phyloP scores from a whole-genome alignment of 2,113 vertebrate genomes.

The Lepus europaeus region DNA sequence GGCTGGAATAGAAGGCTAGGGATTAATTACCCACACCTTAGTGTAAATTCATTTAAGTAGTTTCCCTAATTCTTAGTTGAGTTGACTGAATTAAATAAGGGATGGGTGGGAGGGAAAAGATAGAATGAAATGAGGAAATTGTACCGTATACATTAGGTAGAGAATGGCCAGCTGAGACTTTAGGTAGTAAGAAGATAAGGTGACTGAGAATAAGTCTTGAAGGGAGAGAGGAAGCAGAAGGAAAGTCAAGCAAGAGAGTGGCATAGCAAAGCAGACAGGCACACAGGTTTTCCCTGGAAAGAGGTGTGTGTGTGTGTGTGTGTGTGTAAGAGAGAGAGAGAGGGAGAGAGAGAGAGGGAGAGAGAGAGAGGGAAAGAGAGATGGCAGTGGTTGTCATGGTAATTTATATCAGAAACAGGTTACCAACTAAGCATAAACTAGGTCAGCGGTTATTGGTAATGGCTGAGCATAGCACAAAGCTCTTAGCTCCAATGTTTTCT shows the following conservation, averaged over 20 bases:
- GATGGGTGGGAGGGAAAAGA: neutral
- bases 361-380: no score
- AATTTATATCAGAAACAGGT: neutral
- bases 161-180: neutral
- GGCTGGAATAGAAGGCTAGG: neutral
- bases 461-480: neutral
- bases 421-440: neutral
- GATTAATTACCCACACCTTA: neutral
- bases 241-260: neutral
- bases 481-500: neutral
- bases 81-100: neutral
- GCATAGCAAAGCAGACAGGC: neutral
- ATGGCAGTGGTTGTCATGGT: neutral
- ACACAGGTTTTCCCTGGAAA: neutral
- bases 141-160: neutral
- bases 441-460: neutral
- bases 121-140: neutral
- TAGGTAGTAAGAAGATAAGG: slow-evolving; percentile 7
- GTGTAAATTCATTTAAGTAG: neutral
- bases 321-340: no score
- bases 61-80: slow-evolving; percentile 33
- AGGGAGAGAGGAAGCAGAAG: no score
- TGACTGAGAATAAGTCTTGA: neutral
- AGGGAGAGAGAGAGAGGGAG: no score
- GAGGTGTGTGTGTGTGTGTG: neutral